Evolutionary conservation across 2,797 vertebrate genomes (phyloP).

Genomic region (Darevskia mixta): DNA sequence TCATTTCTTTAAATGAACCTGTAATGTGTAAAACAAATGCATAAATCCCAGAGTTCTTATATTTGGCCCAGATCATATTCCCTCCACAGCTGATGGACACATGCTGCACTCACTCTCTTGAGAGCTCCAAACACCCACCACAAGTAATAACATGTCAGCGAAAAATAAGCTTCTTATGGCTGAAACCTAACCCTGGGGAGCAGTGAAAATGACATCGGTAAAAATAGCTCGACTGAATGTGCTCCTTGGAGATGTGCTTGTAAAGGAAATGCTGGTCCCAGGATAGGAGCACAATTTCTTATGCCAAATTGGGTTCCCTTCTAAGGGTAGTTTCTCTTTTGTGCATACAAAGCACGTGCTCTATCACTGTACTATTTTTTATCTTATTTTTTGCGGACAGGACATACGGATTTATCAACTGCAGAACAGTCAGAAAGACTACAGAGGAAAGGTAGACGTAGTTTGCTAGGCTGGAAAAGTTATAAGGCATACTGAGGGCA

Average conservation of each 20-base stretch:
- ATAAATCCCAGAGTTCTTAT: conserved; percentile 65
- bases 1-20: conserved; percentile 72
- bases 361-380: background rate
- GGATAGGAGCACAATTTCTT: conserved; percentile 47
- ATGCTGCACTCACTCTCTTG: conserved; percentile 65
- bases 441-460: background rate
- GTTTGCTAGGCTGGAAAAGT: background rate
- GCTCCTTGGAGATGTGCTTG: conserved; percentile 47
- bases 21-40: conserved; percentile 60
- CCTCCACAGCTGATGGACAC: conserved; percentile 73
- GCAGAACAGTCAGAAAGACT: background rate
- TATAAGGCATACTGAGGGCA: background rate
- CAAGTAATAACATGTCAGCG: conserved; percentile 80
- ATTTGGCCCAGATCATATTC: conserved; percentile 73
- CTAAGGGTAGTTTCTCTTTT: background rate
- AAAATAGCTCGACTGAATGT: conserved; percentile 75
- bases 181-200: conserved; percentile 74
- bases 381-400: background rate
- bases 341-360: background rate
- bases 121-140: conserved; percentile 61
- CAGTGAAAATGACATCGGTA: conserved; percentile 69
- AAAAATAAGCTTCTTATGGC: conserved; percentile 80
- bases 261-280: conserved; percentile 41
- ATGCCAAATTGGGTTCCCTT: conserved; percentile 38
- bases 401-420: background rate